Evolutionary conservation across 2,888 invertebrate species (phyloP), one percentile per base, ranked within the genome.

Genomic region (Dioctria linearis): DNA sequence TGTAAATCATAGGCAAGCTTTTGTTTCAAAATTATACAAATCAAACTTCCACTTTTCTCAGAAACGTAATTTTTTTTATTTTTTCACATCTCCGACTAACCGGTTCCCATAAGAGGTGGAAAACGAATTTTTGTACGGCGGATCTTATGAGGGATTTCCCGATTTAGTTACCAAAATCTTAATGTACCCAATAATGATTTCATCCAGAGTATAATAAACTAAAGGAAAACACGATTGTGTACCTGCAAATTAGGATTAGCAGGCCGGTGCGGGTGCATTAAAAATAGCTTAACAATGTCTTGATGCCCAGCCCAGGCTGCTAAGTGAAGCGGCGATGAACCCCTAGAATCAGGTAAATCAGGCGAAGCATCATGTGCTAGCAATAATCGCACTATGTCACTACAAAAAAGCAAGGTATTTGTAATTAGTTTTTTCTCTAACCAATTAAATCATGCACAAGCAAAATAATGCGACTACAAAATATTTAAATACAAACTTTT

Each of bases 251-350:
- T 96, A 85, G 96, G 94, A 88, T 95, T 95, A 85, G 95, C 95
- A 81, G 95, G 93, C 9, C 95, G 94, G 83, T 94, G 95, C 80
- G 94, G 94, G 88, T 95, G 94, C 63, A 92, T 93, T 80, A 98
- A 91, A 83, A 98, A 92, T 89, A 96, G 91, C 83, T 93, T 91
- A 82, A 98, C 97, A 84, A 98, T 95, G 83, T 96, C 95, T 61
- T 94, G 92, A 88, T 97, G 95, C 25, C 98, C 98, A 78, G 95
- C 95, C 97, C 97, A 98, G 75, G 98, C 96, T 78, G 98, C 98
- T 87, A 98, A 90, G 89, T 98, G 98, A 83, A 98, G 92, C 49
- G 98, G 95, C 46, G 96, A 96, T 54, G 97, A 97, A 25, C 98
- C 98, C 87, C 96, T 95, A 84, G 93, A 93, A 90, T 98, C 98